Percentiles rank a stretch among this genome's conserved stretches.
phyloP scores from a whole-genome alignment of 1,140 invertebrate species.

The Lasioglossum albipes region DNA sequence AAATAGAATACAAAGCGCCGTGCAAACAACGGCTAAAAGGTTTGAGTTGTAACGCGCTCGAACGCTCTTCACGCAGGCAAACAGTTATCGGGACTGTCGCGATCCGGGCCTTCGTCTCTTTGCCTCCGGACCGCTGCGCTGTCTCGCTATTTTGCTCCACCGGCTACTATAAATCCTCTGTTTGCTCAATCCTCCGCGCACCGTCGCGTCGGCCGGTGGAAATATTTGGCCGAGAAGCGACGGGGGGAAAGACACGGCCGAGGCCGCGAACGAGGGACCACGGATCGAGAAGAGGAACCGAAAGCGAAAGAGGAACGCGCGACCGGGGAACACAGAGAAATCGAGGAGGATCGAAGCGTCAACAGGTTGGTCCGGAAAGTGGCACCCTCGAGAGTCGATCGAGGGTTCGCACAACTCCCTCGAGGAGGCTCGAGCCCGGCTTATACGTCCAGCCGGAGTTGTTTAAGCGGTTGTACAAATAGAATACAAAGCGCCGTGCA shows the following conservation, averaged over 20 bases:
- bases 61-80: constrained; percentile 72
- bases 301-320: neutral
- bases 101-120: constrained; percentile 49
- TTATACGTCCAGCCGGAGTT: constrained; percentile 63
- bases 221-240: neutral
- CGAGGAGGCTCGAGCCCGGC: constrained; percentile 59
- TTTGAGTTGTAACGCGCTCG: constrained; percentile 78
- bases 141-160: neutral
- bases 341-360: constrained; percentile 47
- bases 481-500: constrained; percentile 75
- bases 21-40: constrained; percentile 78
- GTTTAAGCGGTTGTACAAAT: constrained; percentile 79
- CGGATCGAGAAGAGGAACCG: neutral
- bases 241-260: neutral
- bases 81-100: constrained; percentile 71
- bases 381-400: constrained; percentile 58
- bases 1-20: constrained; percentile 77
- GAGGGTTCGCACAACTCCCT: constrained; percentile 64
- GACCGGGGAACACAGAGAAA: neutral
- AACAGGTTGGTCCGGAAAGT: constrained; percentile 56
- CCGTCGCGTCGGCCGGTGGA: neutral
- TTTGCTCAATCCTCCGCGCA: neutral
- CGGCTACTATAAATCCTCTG: neutral
- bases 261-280: neutral
- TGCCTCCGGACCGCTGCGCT: constrained; percentile 1